phyloP scores from a whole-genome alignment of 2,888 invertebrate genomes.

The Argyresthia albistria region DNA sequence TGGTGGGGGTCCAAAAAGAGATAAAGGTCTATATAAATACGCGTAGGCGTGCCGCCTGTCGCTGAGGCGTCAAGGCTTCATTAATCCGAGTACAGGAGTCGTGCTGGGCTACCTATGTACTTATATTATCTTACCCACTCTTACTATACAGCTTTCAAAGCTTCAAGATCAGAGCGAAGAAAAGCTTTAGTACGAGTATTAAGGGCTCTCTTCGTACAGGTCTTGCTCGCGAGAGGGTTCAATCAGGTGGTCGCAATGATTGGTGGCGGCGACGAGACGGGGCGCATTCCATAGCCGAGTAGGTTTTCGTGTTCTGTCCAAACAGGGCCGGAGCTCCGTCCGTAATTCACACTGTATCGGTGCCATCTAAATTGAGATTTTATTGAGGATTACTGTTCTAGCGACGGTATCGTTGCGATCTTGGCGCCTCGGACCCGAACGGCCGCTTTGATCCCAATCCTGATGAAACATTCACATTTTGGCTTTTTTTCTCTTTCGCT shows the following conservation, averaged over 20 bases:
- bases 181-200: too few species aligned
- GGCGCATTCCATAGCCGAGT: conserved; percentile 65
- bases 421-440: conserved; percentile 53
- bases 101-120: not conserved
- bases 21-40: conserved; percentile 43
- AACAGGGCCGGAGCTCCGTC: conserved; percentile 37
- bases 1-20: conserved; percentile 37
- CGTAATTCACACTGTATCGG: conserved; percentile 69
- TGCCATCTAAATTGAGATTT: conserved; percentile 72
- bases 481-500: not conserved
- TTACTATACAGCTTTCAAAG: too few species aligned
- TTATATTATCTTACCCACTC: too few species aligned
- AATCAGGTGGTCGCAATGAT: too few species aligned
- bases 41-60: conserved; percentile 48
- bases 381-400: conserved; percentile 72
- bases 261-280: conserved; percentile 20
- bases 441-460: conserved; percentile 35
- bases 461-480: not conserved
- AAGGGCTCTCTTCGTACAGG: too few species aligned
- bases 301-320: conserved; percentile 64
- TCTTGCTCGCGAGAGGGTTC: too few species aligned
- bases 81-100: conserved; percentile 26
- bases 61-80: conserved; percentile 40
- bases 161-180: too few species aligned
- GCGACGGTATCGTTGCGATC: conserved; percentile 68